Percentiles rank a stretch among this genome's conserved stretches.
phyloP scores from a whole-genome alignment of 53 echinoderm and acorn worm species.

The Luidia sarsii region DNA sequence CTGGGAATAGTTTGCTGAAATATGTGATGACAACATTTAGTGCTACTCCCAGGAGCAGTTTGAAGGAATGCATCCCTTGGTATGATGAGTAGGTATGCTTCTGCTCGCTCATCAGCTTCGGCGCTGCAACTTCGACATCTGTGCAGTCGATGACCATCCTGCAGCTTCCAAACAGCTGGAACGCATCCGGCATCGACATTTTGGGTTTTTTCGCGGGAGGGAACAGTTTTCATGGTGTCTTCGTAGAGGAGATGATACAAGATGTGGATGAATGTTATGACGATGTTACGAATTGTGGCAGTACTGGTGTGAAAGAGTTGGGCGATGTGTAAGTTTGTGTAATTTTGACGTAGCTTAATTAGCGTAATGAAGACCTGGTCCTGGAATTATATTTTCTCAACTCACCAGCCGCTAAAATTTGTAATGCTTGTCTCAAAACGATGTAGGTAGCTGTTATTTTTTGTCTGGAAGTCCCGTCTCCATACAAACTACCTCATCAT shows the following conservation, averaged over 20 bases:
- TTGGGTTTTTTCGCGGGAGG: conserved; percentile 29
- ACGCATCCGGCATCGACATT: conserved; percentile 30
- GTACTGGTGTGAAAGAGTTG: conserved; percentile 13
- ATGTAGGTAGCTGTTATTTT: conserved; percentile 6
- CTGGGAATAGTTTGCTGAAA: too few relatives aligned
- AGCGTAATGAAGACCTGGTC: conserved; percentile 42
- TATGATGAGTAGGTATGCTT: neutral
- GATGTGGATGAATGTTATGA: conserved; percentile 35
- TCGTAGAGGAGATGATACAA: conserved; percentile 21
- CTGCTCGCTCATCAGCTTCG: neutral
- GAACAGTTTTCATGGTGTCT: conserved; percentile 25
- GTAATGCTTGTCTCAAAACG: neutral
- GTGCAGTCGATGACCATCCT: conserved; percentile 48
- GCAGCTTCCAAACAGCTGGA: conserved; percentile 40
- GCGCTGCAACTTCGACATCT: conserved; percentile 41
- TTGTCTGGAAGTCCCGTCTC: conserved; percentile 45
- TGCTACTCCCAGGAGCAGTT: too few relatives aligned
- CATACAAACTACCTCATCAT: conserved; percentile 41
- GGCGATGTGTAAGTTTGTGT: conserved; percentile 38
- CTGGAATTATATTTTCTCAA: neutral
- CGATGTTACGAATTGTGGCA: conserved; percentile 34
- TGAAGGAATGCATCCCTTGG: too few relatives aligned
- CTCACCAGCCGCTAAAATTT: too few relatives aligned
- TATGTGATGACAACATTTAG: too few relatives aligned
- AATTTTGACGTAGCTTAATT: conserved; percentile 40